These are phyloP conservation scores for Bombus haemorrhoidalis DNA, from an alignment of 1,140 invertebrate genomes.

Conservation along the genomic window DNA sequence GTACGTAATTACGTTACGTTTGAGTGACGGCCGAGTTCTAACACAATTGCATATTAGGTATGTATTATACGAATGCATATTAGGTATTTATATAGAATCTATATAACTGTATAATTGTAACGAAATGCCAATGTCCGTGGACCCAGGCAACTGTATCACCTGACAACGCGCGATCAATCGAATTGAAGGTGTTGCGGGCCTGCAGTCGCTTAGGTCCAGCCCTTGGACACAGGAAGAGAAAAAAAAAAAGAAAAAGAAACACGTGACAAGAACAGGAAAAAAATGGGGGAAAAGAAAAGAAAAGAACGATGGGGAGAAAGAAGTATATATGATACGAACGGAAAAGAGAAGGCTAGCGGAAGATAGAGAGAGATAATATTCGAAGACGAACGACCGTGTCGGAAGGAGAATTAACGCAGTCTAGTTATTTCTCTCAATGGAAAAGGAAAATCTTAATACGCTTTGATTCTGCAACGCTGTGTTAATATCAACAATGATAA, in stretches of 20 bases:
- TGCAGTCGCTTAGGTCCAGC: constrained; percentile 71
- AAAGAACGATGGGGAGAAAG: not conserved
- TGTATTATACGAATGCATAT: constrained; percentile 82
- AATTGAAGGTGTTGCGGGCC: constrained; percentile 56
- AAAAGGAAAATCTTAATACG: constrained; percentile 68
- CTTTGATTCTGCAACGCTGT: constrained; percentile 76
- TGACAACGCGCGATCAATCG: constrained; percentile 51
- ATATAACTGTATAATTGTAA: constrained; percentile 82
- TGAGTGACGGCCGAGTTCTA: constrained; percentile 78
- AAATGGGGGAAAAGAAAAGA: constrained; percentile 36
- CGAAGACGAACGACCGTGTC: constrained; percentile 38
- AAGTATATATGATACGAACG: constrained; percentile 36
- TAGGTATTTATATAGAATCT: constrained; percentile 83
- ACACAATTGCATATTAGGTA: constrained; percentile 82
- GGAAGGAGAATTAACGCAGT: constrained; percentile 49
- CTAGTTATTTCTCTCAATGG: constrained; percentile 63
- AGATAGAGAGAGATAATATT: constrained; percentile 15
- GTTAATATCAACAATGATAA: constrained; percentile 74
- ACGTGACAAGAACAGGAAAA: constrained; percentile 46
- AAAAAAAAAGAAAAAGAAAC: constrained; percentile 52
- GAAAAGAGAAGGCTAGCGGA: constrained; percentile 36
- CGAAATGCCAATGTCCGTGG: constrained; percentile 80
- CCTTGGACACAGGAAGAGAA: constrained; percentile 68
- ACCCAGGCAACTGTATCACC: constrained; percentile 70
- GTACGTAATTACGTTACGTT: constrained; percentile 73